A percentile compares a stretch with the other conserved stretches of the same genome.
Evolutionary conservation across 1,140 invertebrate genomes (phyloP).

Genomic region (Hylyphantes graminicola): DNA sequence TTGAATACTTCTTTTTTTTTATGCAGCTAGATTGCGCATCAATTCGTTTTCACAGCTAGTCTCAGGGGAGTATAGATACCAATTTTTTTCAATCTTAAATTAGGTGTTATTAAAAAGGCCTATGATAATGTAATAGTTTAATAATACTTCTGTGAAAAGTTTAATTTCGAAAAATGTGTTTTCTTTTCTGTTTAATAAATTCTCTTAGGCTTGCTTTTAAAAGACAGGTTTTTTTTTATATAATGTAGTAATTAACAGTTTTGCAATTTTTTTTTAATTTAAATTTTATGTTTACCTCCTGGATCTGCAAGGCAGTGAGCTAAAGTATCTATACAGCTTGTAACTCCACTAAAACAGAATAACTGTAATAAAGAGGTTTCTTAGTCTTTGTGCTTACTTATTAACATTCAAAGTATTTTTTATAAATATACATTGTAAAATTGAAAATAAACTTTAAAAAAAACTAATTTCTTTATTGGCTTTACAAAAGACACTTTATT

Average conservation of each 20-base stretch:
- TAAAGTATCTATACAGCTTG: constrained; percentile 28
- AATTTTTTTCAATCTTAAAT: no score
- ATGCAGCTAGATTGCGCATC: no score
- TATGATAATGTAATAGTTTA: no score
- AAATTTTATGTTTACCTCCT: constrained; percentile 12
- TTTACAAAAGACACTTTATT: no score
- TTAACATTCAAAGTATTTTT: background rate
- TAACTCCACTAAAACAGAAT: constrained; percentile 30
- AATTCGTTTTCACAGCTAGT: no score
- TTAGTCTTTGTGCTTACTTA: background rate
- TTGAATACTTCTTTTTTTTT: no score
- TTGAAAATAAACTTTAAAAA: background rate
- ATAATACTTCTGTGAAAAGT: no score
- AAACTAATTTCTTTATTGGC: no score
- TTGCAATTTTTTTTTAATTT: no score
- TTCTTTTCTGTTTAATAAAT: background rate
- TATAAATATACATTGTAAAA: background rate
- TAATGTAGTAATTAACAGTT: background rate
- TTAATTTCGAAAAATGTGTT: background rate
- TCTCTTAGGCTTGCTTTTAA: background rate
- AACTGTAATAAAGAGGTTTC: constrained; percentile 6
- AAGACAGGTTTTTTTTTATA: no score
- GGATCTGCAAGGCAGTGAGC: constrained; percentile 46
- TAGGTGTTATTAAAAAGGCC: no score
- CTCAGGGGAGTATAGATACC: no score